These are phyloP conservation scores for Byasa hedistus DNA, from an alignment of 2,888 invertebrate genomes.

Conservation along the genomic window DNA sequence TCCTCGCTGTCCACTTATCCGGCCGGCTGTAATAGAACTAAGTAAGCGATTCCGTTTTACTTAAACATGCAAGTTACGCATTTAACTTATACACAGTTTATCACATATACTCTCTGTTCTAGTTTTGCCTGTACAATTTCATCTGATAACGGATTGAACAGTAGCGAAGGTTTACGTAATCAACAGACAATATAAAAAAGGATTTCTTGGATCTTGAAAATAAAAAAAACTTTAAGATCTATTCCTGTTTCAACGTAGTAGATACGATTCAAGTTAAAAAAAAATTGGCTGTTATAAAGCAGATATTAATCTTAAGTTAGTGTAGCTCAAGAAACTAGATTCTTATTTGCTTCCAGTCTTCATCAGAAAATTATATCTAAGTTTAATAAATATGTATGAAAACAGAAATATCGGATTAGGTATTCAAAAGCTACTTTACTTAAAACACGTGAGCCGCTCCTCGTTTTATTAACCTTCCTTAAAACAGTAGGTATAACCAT, in stretches of 20 bases:
- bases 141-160: not conserved
- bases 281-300: not conserved
- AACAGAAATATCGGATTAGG: too few species aligned
- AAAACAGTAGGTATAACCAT: not conserved
- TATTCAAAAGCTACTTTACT: too few species aligned
- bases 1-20: not conserved
- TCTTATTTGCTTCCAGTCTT: too few species aligned
- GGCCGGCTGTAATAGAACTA: not conserved
- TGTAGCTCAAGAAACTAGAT: too few species aligned
- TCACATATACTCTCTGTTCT: not conserved
- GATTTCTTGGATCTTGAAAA: not conserved
- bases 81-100: not conserved
- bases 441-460: too few species aligned
- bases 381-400: too few species aligned
- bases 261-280: not conserved
- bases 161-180: not conserved
- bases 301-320: not conserved
- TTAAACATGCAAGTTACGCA: not conserved
- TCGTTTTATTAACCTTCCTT: not conserved
- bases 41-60: conserved; percentile 1
- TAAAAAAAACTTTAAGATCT: not conserved
- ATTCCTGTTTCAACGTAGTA: too few species aligned
- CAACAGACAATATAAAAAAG: not conserved
- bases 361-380: too few species aligned
- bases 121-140: not conserved